phyloP scores from a whole-genome alignment of 2,888 invertebrate species.

The Venustoraphidia nigricollis region DNA sequence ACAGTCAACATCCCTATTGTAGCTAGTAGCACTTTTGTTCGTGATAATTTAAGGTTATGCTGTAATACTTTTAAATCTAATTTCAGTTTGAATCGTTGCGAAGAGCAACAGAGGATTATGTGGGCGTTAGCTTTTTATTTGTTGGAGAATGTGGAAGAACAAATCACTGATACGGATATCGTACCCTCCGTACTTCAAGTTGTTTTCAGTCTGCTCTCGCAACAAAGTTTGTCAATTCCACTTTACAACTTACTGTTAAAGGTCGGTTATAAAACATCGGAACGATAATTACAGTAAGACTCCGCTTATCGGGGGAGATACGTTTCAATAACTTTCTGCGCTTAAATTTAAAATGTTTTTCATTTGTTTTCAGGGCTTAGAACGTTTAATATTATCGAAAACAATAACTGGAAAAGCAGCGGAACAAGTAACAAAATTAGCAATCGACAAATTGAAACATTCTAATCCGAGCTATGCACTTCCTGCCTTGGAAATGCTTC shows the following conservation, averaged over 20 bases:
- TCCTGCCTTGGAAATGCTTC: slow-evolving; percentile 55
- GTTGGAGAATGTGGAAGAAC: slow-evolving; percentile 54
- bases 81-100: slow-evolving; percentile 24
- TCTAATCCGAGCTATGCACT: slow-evolving; percentile 52
- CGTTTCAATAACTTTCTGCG: too few relatives aligned
- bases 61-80: slow-evolving; percentile 6
- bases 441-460: slow-evolving; percentile 50
- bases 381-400: slow-evolving; percentile 46
- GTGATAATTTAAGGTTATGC: too few relatives aligned
- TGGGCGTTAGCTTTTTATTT: slow-evolving; percentile 65
- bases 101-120: slow-evolving; percentile 50
- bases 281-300: too few relatives aligned
- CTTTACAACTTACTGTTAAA: slow-evolving; percentile 31
- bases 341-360: slow-evolving; percentile 7
- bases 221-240: slow-evolving; percentile 27
- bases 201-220: slow-evolving; percentile 34
- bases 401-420: slow-evolving; percentile 37
- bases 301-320: too few relatives aligned
- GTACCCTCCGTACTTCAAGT: slow-evolving; percentile 39
- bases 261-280: slow-evolving; percentile 22
- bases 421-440: slow-evolving; percentile 49
- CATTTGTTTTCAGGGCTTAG: slow-evolving; percentile 39
- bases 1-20: too few relatives aligned
- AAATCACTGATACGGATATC: slow-evolving; percentile 40
- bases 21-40: too few relatives aligned